phyloP scores from a whole-genome alignment of 2,113 vertebrate species.

The Antigone vipio region DNA sequence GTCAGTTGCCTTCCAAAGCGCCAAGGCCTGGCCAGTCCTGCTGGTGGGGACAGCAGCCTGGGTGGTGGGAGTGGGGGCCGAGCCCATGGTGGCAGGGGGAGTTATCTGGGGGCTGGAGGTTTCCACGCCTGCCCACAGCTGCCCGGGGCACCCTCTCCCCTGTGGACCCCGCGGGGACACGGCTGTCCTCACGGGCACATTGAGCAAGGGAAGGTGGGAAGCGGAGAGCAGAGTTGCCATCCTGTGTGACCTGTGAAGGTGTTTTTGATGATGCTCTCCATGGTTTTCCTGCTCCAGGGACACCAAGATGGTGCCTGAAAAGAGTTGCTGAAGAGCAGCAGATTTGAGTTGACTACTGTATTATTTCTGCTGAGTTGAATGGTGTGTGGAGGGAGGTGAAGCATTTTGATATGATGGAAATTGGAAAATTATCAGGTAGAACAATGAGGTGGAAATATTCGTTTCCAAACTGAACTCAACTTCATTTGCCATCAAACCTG shows the following conservation, averaged over 20 bases:
- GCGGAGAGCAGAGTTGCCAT: not conserved
- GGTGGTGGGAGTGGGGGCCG: not conserved
- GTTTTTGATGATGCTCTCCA: not conserved
- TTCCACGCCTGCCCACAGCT: not conserved
- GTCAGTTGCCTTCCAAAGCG: not conserved
- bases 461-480: not conserved
- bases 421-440: not conserved
- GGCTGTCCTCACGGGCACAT: rapidly evolving
- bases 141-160: rapidly evolving
- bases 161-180: rapidly evolving
- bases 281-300: not conserved
- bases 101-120: not conserved
- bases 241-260: not conserved
- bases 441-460: not conserved
- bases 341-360: not conserved
- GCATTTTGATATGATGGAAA: not conserved
- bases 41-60: not conserved
- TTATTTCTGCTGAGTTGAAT: not conserved
- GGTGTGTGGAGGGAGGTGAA: not conserved
- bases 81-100: rapidly evolving
- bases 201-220: not conserved
- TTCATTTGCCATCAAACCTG: not conserved
- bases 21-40: not conserved
- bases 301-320: not conserved
- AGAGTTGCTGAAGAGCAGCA: not conserved